Evolutionary conservation across 1,140 invertebrate genomes (phyloP).

Genomic region (Rhagoletis pomonella): DNA sequence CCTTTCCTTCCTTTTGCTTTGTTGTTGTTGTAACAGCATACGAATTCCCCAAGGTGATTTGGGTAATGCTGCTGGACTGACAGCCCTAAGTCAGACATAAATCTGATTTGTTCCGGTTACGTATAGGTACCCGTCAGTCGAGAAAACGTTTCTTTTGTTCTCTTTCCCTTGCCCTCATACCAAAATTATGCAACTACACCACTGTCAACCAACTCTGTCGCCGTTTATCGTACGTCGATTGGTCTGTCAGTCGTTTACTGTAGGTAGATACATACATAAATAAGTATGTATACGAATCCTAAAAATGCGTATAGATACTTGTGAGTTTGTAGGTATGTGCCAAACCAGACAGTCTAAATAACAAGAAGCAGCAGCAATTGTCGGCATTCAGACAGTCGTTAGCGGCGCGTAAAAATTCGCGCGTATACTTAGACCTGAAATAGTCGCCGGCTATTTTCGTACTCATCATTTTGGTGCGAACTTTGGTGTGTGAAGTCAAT

Average conservation of each 20-base stretch:
- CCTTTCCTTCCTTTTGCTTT: too few species aligned
- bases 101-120: too few species aligned
- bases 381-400: conserved; percentile 16
- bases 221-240: neutral
- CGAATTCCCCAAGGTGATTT: too few species aligned
- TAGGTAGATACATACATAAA: neutral
- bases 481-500: conserved; percentile 22
- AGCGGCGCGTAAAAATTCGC: conserved; percentile 4
- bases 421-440: conserved; percentile 13
- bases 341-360: conserved; percentile 37
- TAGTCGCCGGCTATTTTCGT: conserved; percentile 48
- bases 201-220: conserved; percentile 3
- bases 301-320: neutral
- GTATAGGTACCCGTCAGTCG: too few species aligned
- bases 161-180: neutral
- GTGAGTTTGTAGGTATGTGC: neutral
- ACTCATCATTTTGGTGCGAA: conserved; percentile 19
- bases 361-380: conserved; percentile 20
- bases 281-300: neutral
- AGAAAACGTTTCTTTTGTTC: neutral
- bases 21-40: too few species aligned
- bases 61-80: too few species aligned
- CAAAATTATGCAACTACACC: conserved; percentile 11
- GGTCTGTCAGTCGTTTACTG: neutral
- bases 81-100: too few species aligned